Evolutionary conservation across 1,140 invertebrate species (phyloP).

Genomic region (Glossosoma conforme): DNA sequence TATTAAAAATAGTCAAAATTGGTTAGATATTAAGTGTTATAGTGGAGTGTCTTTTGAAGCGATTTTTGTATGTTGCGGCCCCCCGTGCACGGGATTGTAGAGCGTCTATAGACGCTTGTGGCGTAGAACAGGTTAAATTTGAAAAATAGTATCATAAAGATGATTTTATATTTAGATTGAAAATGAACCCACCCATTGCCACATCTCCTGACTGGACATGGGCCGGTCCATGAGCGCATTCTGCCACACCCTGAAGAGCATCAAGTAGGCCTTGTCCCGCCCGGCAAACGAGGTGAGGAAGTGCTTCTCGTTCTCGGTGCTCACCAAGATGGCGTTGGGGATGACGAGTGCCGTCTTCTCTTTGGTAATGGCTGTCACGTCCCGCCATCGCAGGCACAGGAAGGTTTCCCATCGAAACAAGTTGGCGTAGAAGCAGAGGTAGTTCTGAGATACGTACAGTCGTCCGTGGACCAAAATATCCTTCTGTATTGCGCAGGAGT

Average conservation of each 20-base stretch:
- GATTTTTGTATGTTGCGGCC: no score
- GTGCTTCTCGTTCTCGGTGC: constrained; percentile 78
- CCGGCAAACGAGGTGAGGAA: constrained; percentile 92
- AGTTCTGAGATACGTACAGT: constrained; percentile 88
- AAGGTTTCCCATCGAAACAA: constrained; percentile 92
- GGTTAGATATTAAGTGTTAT: no score
- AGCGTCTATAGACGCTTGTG: no score
- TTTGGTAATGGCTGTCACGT: constrained; percentile 88
- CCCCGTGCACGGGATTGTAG: no score
- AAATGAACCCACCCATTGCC: constrained; percentile 74
- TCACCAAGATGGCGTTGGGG: constrained; percentile 89
- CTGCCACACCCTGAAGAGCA: constrained; percentile 94
- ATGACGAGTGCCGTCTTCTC: constrained; percentile 81
- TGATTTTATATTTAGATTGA: no score
- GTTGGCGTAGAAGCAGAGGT: constrained; percentile 92
- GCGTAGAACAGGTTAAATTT: no score
- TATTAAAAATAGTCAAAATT: no score
- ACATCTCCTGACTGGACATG: constrained; percentile 81
- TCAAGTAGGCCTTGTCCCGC: constrained; percentile 89
- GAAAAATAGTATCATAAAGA: no score
- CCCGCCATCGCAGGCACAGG: constrained; percentile 76
- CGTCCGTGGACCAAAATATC: constrained; percentile 91
- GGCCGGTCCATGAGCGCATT: constrained; percentile 88
- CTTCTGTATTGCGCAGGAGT: constrained; percentile 92
- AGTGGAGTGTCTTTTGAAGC: no score